Evolutionary conservation across 2,888 invertebrate species (phyloP), one percentile per base, ranked within the genome.

Genomic region (Hermaeophaga mercurialis): DNA sequence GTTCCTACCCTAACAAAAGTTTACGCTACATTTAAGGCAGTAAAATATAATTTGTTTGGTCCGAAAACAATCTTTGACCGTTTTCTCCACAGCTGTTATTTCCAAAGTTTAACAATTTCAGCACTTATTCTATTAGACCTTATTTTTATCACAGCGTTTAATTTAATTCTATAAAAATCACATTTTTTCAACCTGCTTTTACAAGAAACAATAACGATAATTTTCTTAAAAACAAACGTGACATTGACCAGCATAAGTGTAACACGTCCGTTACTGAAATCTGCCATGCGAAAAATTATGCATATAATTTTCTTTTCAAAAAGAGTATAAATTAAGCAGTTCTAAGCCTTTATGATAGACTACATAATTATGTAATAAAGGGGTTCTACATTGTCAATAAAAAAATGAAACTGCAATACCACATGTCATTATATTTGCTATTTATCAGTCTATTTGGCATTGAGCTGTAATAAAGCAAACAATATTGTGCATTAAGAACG

Each of bases 221-320:
- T 44, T 44, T 44, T 8, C 44, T 12, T 39, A 39, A 26, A 38
- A 15, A 44, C 28, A 44, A 28, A 44, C 44, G 11, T 28, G 44
- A 44, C 44, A 44, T 28, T 45, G 45, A 17, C 33, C 31, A 45
- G 18, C 18, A 11, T 33, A 45, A 31, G 45, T 33, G 45, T 31
- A 45, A 45, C 31, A 31, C 11, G 17, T 6, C 45, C 14, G 33
- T 45, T 45, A 45, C 11, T 17, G 17, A 14, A 18, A 5, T 45
- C n/a, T 33, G 12, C 19, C 31, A 19, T 17, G 31, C 31, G 33
- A 33, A 45, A 45, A 45, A 45, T 31, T 45, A 45, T 19, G 45
- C 2, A 12, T 45, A n/a, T 19, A 45, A 45, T 45, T 45, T 31
- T 31, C 45, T 45, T 31, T 31, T 31, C 33, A 45, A 15, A 15